Conservation (phyloP, 2,113 vertebrate genomes). For the Phocoena sinus region DNA sequence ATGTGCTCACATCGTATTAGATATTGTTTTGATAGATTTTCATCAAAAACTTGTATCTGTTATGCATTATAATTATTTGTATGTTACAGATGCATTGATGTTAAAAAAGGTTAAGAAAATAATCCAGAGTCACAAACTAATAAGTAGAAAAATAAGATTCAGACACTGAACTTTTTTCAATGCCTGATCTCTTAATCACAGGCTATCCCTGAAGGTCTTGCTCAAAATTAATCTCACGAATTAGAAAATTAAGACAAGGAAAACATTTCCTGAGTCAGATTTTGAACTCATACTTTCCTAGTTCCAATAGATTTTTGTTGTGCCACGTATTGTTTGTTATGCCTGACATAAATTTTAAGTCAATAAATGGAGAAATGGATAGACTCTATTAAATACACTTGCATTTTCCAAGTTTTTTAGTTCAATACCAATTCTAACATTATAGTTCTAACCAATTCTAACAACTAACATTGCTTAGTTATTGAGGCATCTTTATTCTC, state of each 20-base stretch:
- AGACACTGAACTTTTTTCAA: background rate
- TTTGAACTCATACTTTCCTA: background rate
- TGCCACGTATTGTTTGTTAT: background rate
- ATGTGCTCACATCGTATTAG: background rate
- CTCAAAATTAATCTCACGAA: background rate
- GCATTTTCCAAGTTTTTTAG: background rate
- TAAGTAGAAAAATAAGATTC: background rate
- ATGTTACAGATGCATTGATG: background rate
- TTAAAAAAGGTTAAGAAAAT: background rate
- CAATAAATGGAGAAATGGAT: background rate
- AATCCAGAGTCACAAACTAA: background rate
- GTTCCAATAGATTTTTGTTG: background rate
- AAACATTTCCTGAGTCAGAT: background rate
- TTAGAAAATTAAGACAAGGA: background rate
- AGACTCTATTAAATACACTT: background rate
- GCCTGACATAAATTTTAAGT: background rate
- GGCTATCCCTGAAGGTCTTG: background rate
- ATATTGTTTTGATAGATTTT: background rate
- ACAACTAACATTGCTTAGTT: background rate
- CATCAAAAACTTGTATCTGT: background rate
- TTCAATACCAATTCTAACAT: background rate
- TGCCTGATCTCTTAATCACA: background rate
- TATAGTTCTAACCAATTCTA: background rate
- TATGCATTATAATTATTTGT: background rate
- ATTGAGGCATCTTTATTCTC: background rate